These are phyloP conservation scores for Catalaphyllia jardinei DNA, from an alignment of 64 coral and sea anemone genomes.

Conservation along the genomic window DNA sequence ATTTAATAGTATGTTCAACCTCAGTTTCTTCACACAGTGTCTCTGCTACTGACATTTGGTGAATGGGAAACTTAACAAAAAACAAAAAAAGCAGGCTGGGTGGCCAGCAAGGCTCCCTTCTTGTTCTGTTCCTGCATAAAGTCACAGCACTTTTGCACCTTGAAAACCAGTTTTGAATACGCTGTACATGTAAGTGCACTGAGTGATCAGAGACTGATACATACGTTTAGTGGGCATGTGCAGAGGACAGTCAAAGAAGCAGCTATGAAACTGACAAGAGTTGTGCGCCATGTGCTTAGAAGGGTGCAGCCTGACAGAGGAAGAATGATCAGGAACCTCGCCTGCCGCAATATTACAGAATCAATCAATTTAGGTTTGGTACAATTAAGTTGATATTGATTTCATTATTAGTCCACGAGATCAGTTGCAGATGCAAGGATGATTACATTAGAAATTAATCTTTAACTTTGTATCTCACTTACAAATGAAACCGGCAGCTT, in stretches of 20 bases:
- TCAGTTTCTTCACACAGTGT: too few species aligned
- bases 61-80: too few species aligned
- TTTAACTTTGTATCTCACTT: too few species aligned
- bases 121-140: neutral
- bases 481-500: too few species aligned
- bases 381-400: neutral
- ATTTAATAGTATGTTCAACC: too few species aligned
- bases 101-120: too few species aligned
- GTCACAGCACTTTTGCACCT: neutral
- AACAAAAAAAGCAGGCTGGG: too few species aligned
- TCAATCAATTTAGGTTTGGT: neutral
- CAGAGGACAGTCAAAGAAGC: conserved; percentile 71
- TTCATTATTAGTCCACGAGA: too few species aligned
- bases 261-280: conserved; percentile 71
- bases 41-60: too few species aligned
- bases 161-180: neutral
- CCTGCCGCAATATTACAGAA: conserved; percentile 1
- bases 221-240: conserved; percentile 24
- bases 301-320: conserved; percentile 9
- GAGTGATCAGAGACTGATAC: conserved; percentile 28
- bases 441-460: too few species aligned
- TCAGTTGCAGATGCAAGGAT: too few species aligned
- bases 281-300: conserved; percentile 24
- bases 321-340: conserved; percentile 22
- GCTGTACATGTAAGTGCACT: neutral